Conservation (phyloP, 2,113 vertebrate genomes). For the Aptenodytes patagonicus region DNA sequence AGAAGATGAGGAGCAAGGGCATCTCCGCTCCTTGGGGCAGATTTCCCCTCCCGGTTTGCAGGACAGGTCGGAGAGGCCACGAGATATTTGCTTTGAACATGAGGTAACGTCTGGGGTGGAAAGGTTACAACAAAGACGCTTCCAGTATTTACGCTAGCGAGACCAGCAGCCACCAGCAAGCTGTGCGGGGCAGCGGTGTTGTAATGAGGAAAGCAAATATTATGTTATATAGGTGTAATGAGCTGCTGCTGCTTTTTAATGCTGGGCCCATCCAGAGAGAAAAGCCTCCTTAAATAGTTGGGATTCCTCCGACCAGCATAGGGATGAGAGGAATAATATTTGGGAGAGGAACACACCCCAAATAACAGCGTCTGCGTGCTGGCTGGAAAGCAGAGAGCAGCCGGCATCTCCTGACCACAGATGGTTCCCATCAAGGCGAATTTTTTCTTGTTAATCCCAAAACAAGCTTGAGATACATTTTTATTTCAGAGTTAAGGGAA, state of each 20-base stretch:
- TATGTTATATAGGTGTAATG: background rate
- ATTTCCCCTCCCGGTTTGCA: background rate
- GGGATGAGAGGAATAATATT: constrained; percentile 20
- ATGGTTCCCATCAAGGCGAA: constrained; percentile 51
- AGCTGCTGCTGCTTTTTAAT: background rate
- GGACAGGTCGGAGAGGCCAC: background rate
- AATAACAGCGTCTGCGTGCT: background rate
- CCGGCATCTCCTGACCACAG: background rate
- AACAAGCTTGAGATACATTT: constrained; percentile 41
- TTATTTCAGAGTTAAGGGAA: constrained; percentile 12
- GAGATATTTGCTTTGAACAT: background rate
- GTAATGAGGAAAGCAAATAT: constrained; percentile 22
- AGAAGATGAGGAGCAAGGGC: background rate
- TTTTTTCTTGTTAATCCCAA: constrained; percentile 33
- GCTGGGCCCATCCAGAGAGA: background rate
- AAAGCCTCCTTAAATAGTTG: constrained; percentile 17
- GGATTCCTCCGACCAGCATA: background rate
- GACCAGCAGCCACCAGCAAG: constrained; percentile 14
- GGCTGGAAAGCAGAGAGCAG: constrained; percentile 22
- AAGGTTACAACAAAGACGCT: background rate
- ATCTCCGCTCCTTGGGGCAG: background rate
- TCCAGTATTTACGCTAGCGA: background rate
- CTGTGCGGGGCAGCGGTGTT: background rate
- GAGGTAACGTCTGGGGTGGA: background rate
- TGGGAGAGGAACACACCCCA: constrained; percentile 15